A percentile compares a stretch with the other conserved stretches of the same genome.
phyloP scores from a whole-genome alignment of 2,113 vertebrate genomes.

The Leptobrachium ailaonicum region DNA sequence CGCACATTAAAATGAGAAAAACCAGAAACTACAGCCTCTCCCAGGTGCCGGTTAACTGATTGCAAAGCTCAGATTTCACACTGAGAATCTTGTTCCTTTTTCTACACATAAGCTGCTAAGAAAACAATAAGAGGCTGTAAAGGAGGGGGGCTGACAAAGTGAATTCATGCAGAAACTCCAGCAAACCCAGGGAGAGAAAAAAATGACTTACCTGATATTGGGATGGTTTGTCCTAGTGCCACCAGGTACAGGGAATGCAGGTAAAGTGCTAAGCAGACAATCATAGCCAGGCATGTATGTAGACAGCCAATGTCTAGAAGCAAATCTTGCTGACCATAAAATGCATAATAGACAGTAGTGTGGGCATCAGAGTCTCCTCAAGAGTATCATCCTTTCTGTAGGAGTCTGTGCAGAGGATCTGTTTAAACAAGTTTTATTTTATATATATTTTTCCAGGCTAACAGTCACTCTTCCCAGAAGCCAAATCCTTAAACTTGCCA shows the following conservation, averaged over 20 bases:
- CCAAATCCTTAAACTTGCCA: neutral
- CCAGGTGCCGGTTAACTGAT: neutral
- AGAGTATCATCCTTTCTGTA: slow-evolving; percentile 46
- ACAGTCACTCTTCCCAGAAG: slow-evolving; percentile 12
- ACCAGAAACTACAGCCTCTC: too few species aligned
- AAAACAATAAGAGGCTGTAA: too few species aligned
- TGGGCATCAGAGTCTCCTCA: neutral
- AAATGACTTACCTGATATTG: slow-evolving; percentile 63
- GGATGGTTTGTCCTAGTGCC: slow-evolving; percentile 52
- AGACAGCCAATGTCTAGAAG: slow-evolving; percentile 19
- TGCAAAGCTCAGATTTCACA: neutral
- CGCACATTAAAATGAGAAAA: too few species aligned
- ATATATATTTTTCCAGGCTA: neutral
- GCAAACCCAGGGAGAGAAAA: neutral
- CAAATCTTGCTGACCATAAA: slow-evolving; percentile 27
- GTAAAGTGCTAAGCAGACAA: slow-evolving; percentile 53
- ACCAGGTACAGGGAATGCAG: slow-evolving; percentile 60
- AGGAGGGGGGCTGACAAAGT: too few species aligned
- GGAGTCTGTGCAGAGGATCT: neutral
- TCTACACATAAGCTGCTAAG: too few species aligned
- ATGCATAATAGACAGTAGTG: slow-evolving; percentile 27
- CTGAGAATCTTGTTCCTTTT: neutral
- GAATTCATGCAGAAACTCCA: neutral
- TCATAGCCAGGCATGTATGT: slow-evolving; percentile 59
- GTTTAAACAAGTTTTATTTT: neutral